These are phyloP conservation scores for Acrobasis consociella DNA, from an alignment of 2,888 invertebrate genomes.

Conservation along the genomic window DNA sequence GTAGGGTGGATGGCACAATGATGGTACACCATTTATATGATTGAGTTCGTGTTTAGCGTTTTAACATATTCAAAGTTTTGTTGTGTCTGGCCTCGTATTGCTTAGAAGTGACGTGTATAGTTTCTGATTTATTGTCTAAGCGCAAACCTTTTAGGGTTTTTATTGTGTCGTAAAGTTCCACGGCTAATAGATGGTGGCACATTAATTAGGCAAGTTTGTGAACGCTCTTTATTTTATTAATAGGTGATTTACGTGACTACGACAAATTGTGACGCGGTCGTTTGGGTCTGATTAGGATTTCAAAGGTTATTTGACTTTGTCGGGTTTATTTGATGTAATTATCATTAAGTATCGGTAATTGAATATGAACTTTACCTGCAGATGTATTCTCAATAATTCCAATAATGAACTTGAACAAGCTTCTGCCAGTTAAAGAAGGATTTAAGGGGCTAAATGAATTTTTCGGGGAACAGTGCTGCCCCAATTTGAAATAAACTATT, in stretches of 20 bases:
- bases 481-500: too few species aligned
- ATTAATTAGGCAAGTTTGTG: conserved; percentile 49
- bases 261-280: not conserved
- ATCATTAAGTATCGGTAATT: not conserved
- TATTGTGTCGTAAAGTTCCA: conserved; percentile 48
- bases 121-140: conserved; percentile 57
- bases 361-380: not conserved
- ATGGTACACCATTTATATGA: conserved; percentile 58
- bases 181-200: conserved; percentile 51
- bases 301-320: not conserved
- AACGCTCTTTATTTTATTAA: conserved; percentile 19
- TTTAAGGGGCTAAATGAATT: too few species aligned
- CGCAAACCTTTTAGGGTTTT: conserved; percentile 45
- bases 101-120: conserved; percentile 44
- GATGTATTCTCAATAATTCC: not conserved
- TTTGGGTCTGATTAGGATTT: conserved; percentile 6
- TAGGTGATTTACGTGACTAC: conserved; percentile 18
- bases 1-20: conserved; percentile 47
- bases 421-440: too few species aligned
- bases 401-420: not conserved
- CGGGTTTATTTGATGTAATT: not conserved
- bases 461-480: too few species aligned
- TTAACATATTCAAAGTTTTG: conserved; percentile 56
- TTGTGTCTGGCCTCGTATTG: conserved; percentile 59
- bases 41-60: conserved; percentile 58